phyloP scores from a whole-genome alignment of 2,888 invertebrate species.

The Chouioia cunea region DNA sequence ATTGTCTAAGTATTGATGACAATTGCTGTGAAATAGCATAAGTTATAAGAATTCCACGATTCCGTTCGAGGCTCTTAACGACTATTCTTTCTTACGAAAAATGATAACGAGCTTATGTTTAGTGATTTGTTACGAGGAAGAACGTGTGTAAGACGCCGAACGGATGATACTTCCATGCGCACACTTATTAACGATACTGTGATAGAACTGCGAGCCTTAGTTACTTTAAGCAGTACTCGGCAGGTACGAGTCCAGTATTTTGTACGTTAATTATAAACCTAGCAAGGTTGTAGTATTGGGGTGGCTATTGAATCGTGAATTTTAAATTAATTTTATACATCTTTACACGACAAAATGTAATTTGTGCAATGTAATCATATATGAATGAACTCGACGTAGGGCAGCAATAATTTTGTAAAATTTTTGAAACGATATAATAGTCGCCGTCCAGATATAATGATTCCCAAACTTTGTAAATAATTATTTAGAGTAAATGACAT shows the following conservation, averaged over 20 bases:
- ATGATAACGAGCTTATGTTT: conserved; percentile 31
- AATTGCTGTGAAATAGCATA: conserved; percentile 28
- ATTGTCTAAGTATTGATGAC: conserved; percentile 1
- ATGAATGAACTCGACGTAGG: too few relatives aligned
- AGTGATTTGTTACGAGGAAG: conserved; percentile 12
- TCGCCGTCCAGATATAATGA: conserved; percentile 26
- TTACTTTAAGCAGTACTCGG: conserved; percentile 48
- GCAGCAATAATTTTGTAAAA: too few relatives aligned
- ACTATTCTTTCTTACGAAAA: conserved; percentile 10
- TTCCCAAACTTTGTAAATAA: conserved; percentile 32
- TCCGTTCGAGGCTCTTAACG: conserved; percentile 3
- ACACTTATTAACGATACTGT: conserved; percentile 49
- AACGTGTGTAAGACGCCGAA: background rate
- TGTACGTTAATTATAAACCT: conserved; percentile 1
- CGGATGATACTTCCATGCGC: conserved; percentile 41
- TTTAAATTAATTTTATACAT: too few relatives aligned
- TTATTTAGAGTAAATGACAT: conserved; percentile 29
- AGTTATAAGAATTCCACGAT: conserved; percentile 19
- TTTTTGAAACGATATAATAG: conserved; percentile 14
- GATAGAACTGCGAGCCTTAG: conserved; percentile 50
- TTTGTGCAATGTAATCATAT: too few relatives aligned
- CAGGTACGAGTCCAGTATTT: conserved; percentile 47
- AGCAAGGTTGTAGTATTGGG: conserved; percentile 30
- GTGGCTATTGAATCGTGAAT: conserved; percentile 25
- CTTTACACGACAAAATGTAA: too few relatives aligned